Percentiles rank a stretch among this genome's conserved stretches.
phyloP scores from a whole-genome alignment of 1,140 invertebrate genomes.

The Coboldia fuscipes region DNA sequence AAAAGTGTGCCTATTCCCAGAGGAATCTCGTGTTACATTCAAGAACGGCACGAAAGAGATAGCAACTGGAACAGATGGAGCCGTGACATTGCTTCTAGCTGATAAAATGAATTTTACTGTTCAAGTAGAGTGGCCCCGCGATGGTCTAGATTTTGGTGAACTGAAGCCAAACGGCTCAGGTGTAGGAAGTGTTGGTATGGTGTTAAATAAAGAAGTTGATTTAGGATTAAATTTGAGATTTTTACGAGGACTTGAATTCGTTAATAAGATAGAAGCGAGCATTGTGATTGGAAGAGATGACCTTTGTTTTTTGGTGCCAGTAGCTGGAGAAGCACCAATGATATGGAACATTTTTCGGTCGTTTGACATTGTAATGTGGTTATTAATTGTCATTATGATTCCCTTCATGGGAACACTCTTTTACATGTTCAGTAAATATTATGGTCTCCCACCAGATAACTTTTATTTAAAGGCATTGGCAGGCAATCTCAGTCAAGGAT shows the following conservation, averaged over 20 bases:
- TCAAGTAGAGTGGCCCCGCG: background rate
- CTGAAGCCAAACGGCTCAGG: constrained; percentile 3
- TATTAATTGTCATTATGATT: constrained; percentile 7
- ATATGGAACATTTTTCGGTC: constrained; percentile 18
- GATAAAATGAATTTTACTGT: constrained; percentile 1
- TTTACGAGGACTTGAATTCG: constrained; percentile 9
- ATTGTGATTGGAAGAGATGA: constrained; percentile 14
- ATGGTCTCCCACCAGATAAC: background rate
- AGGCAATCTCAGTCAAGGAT: constrained; percentile 9
- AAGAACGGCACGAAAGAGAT: background rate
- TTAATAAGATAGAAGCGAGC: constrained; percentile 9
- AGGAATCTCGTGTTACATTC: background rate
- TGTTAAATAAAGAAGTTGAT: constrained; percentile 12
- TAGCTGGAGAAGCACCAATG: constrained; percentile 9
- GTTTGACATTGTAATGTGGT: constrained; percentile 11
- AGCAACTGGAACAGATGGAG: background rate
- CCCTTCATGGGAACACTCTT: background rate
- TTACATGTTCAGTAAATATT: constrained; percentile 7
- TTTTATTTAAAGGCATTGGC: constrained; percentile 10
- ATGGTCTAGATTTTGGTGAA: constrained; percentile 1
- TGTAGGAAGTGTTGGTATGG: constrained; percentile 11
- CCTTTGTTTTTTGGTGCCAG: constrained; percentile 16
- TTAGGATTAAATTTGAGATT: constrained; percentile 15
- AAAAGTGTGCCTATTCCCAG: background rate
- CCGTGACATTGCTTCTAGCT: background rate